Percentiles rank a stretch among this genome's conserved stretches.
Conservation (phyloP, 2,113 vertebrate species). For the Jaculus jaculus region DNA sequence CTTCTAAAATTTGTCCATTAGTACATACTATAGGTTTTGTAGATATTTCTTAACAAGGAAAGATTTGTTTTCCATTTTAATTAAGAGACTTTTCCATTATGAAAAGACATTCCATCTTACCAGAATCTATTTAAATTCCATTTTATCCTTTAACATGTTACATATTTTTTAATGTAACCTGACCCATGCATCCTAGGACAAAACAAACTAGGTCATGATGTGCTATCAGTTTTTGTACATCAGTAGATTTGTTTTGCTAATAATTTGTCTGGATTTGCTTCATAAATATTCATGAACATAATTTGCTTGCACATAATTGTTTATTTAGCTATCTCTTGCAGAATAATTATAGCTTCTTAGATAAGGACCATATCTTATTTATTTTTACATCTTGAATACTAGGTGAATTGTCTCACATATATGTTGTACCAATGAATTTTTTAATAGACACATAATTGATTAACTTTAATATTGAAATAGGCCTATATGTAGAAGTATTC, state of each 20-base stretch:
- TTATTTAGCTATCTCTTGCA: conserved; percentile 62
- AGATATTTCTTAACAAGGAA: background rate
- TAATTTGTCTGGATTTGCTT: conserved; percentile 54
- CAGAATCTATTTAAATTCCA: background rate
- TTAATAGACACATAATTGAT: conserved; percentile 38
- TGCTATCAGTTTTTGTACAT: conserved; percentile 59
- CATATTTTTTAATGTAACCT: conserved; percentile 58
- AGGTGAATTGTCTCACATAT: conserved; percentile 46
- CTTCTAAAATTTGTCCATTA: background rate
- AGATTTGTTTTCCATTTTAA: background rate
- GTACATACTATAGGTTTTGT: background rate
- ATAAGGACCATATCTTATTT: conserved; percentile 42
- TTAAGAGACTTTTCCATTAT: background rate
- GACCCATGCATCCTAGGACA: conserved; percentile 51
- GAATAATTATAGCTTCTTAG: conserved; percentile 69
- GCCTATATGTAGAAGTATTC: background rate
- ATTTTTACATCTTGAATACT: conserved; percentile 52
- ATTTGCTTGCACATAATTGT: conserved; percentile 55
- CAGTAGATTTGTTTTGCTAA: conserved; percentile 66
- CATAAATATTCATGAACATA: conserved; percentile 76
- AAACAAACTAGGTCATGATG: conserved; percentile 34
- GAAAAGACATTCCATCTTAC: conserved; percentile 1
- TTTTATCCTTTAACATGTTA: conserved; percentile 28
- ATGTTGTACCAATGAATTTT: conserved; percentile 39
- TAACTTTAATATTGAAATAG: conserved; percentile 42